Evolutionary conservation across 2,888 invertebrate genomes (phyloP), one percentile per base, ranked within the genome.

Genomic region (Cheilosia variabilis): DNA sequence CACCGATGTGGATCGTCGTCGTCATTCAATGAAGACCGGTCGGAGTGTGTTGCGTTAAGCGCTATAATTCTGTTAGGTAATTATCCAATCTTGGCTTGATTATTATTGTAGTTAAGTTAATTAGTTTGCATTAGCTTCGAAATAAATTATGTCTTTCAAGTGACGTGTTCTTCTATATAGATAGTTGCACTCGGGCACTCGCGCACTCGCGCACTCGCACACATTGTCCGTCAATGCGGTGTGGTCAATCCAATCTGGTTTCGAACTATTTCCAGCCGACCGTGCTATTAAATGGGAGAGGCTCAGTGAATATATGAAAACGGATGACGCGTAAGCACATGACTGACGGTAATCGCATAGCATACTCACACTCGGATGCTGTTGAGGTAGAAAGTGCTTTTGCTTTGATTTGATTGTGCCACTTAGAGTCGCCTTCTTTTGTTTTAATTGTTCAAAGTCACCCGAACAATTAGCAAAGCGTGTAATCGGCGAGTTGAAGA

Each of bases 21-120:
- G 58, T 15, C 47, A 31, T 69, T n/a, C 9, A 68, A 68, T 58
- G 52, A 45, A 45, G 50, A 72, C 68, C 58, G 72, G 17, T 5
- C 45, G 17, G 17, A 7, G 41, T 60, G 68, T 72, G 52, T 68
- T 84, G 79, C 75, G 63, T 75, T 68, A 19, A 65, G 68, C 72
- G 77, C 62, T 82, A 78, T 78, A 77, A 77, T 87, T 82, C 78
- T 69, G 78, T 77, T 62, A 69, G 77, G 72, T 82, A 77, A 87
- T 65, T 82, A 87, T 87, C 87, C 87, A 87, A 82, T 82, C 87
- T 69, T 77, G 78, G 73, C 63, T 82, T 82, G 73, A 87, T 87
- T 82, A 87, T 82, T 73, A 87, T 82, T 87, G 82, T 65, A 87
- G 87, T 82, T 78, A 78, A 82, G 87, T 87, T 78, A 82, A 82